Percentiles rank a stretch among this genome's conserved stretches.
Evolutionary conservation across 2,113 vertebrate genomes (phyloP).

Genomic region (Benitochromis conjunctus): DNA sequence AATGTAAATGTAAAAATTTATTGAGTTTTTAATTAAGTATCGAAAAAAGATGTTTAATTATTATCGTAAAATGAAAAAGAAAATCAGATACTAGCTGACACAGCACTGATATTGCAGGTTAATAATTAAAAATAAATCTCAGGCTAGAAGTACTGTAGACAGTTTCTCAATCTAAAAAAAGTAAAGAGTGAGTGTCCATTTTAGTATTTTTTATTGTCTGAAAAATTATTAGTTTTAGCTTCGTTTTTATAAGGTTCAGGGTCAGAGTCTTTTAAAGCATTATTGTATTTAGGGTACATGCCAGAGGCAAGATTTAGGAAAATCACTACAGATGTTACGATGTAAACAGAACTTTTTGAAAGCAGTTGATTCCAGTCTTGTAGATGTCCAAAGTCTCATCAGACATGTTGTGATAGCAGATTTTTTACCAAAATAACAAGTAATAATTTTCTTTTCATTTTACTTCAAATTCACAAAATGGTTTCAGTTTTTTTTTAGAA

Average conservation of each 20-base stretch:
- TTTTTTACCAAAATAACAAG: not conserved
- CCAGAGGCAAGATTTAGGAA: not conserved
- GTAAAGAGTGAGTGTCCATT: accelerated
- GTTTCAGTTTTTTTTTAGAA: too few species aligned
- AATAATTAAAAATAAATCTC: not conserved
- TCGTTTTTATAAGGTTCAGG: not conserved
- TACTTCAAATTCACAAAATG: not conserved
- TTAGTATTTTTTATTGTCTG: not conserved
- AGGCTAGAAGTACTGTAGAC: not conserved
- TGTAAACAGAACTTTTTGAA: not conserved
- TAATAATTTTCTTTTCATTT: too few species aligned
- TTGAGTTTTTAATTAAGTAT: not conserved
- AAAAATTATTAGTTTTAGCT: accelerated
- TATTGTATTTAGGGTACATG: not conserved
- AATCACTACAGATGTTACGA: not conserved
- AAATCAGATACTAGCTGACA: not conserved
- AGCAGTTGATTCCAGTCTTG: not conserved
- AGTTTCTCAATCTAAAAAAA: not conserved
- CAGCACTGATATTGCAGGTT: not conserved
- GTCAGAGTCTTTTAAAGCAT: not conserved
- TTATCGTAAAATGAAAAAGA: not conserved
- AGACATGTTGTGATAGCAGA: accelerated
- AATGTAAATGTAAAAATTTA: not conserved
- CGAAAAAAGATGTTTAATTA: too few species aligned
- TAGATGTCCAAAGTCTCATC: not conserved